These are phyloP conservation scores for Aspiorhynchus laticeps DNA, from an alignment of 2,113 vertebrate genomes.

Conservation along the genomic window DNA sequence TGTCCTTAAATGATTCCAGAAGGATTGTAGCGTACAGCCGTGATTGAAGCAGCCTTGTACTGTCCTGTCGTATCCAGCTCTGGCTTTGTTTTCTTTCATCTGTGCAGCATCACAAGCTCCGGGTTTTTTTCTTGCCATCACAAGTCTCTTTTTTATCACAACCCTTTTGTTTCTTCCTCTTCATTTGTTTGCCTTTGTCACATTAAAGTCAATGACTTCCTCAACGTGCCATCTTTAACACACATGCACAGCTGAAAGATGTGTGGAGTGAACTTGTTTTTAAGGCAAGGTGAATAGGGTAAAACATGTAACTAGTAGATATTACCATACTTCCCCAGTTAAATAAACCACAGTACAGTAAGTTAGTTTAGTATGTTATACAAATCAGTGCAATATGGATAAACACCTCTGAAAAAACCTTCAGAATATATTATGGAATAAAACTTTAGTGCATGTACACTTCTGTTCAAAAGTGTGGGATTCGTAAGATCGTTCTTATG, in stretches of 20 bases:
- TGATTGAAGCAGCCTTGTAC: conserved; percentile 25
- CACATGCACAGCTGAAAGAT: not conserved
- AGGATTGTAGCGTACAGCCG: not conserved
- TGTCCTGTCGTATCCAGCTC: not conserved
- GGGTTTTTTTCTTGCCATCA: not conserved
- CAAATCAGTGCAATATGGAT: no score
- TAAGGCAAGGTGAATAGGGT: no score
- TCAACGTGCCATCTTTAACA: not conserved
- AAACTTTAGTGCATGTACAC: no score
- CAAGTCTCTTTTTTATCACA: not conserved
- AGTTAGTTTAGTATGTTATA: no score
- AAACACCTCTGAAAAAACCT: no score
- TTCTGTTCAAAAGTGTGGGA: no score
- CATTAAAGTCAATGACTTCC: not conserved
- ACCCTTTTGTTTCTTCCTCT: not conserved
- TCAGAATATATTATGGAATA: no score
- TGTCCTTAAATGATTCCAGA: conserved; percentile 7
- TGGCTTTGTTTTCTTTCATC: conserved; percentile 4
- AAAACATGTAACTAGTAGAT: not conserved
- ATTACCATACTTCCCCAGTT: not conserved
- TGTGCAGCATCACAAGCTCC: not conserved
- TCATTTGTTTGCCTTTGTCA: not conserved
- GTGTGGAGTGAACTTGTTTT: not conserved
- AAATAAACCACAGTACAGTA: no score
- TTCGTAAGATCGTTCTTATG: no score